Conservation (phyloP, 2,797 vertebrate genomes). For the Nannoperca obscura region DNA sequence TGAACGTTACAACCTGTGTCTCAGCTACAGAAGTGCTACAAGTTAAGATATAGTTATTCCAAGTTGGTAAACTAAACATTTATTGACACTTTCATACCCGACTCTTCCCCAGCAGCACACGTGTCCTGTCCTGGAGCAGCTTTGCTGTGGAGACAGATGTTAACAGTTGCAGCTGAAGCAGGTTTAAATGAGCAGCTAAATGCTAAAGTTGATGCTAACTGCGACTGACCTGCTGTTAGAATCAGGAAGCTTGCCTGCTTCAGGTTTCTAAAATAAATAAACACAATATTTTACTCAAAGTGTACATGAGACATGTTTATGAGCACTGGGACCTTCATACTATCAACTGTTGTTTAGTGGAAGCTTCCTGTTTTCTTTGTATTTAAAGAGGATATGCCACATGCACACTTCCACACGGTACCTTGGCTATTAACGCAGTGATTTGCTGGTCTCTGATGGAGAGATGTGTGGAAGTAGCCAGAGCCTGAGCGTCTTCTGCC, state of each 20-base stretch:
- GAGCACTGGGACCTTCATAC: neutral
- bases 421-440: slow-evolving; percentile 68
- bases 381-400: neutral
- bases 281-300: neutral
- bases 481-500: slow-evolving; percentile 63
- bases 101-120: slow-evolving; percentile 12
- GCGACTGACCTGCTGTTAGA: slow-evolving; percentile 59
- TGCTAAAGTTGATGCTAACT: neutral
- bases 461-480: slow-evolving; percentile 64
- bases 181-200: neutral
- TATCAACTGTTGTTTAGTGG: neutral
- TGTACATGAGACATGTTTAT: neutral
- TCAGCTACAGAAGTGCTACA: neutral
- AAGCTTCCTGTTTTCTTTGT: neutral
- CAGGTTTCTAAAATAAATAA: slow-evolving; percentile 49
- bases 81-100: slow-evolving; percentile 48
- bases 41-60: neutral
- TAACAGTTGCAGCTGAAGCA: neutral
- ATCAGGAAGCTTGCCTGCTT: slow-evolving; percentile 6
- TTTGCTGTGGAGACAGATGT: slow-evolving; percentile 47
- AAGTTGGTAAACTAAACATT: neutral
- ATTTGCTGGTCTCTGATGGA: slow-evolving; percentile 71
- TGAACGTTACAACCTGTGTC: neutral
- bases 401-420: neutral
- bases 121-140: slow-evolving; percentile 9